phyloP scores from a whole-genome alignment of 2,113 vertebrate species.

The Chloropsis hardwickii region DNA sequence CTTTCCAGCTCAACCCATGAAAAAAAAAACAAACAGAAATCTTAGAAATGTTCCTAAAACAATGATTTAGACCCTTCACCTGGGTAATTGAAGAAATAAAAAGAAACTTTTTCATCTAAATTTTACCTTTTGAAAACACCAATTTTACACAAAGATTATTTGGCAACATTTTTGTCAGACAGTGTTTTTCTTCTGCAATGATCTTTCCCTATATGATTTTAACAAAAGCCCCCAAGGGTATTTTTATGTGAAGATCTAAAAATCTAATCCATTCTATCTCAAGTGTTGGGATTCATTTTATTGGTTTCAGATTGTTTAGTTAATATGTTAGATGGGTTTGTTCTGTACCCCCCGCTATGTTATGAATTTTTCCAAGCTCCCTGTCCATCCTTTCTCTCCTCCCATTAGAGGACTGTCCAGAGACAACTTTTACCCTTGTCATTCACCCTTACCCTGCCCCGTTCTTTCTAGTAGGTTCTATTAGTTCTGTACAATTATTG shows the following conservation, averaged over 20 bases:
- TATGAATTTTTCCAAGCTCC: too few species aligned
- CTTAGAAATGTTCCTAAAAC: background rate
- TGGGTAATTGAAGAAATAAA: background rate
- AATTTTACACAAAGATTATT: background rate
- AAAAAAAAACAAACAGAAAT: background rate
- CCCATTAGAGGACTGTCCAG: too few species aligned
- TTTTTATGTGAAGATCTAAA: background rate
- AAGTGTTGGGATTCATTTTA: too few species aligned
- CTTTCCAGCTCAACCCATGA: background rate
- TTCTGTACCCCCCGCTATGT: too few species aligned
- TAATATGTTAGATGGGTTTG: too few species aligned
- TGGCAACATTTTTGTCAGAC: background rate
- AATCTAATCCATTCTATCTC: background rate
- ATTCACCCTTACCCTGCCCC: too few species aligned
- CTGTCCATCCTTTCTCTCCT: too few species aligned
- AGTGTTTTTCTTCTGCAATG: background rate
- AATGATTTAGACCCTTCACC: background rate
- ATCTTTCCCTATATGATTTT: background rate
- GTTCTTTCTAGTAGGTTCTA: too few species aligned
- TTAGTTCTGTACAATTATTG: too few species aligned
- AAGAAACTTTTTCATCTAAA: background rate
- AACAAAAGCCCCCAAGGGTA: background rate
- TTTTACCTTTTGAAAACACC: background rate
- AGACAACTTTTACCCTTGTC: too few species aligned
- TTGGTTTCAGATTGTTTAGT: too few species aligned